These are phyloP conservation scores for Drosophila phalerata DNA, from an alignment of 2,888 invertebrate species.

Conservation along the genomic window DNA sequence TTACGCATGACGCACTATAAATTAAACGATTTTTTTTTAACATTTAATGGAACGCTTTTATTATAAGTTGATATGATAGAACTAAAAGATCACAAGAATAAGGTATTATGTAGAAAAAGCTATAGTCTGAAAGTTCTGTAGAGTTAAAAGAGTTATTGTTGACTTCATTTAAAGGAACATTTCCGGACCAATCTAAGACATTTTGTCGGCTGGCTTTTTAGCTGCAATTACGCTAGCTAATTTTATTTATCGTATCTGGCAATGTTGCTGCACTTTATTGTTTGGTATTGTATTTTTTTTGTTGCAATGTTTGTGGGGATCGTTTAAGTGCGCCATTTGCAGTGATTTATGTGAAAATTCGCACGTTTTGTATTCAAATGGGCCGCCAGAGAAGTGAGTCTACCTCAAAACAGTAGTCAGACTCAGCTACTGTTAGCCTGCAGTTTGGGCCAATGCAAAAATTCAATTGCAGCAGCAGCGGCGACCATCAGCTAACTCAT, in stretches of 20 bases:
- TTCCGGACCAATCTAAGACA: not conserved
- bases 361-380: slow-evolving; percentile 72
- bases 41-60: not conserved
- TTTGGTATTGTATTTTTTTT: slow-evolving; percentile 3
- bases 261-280: slow-evolving; percentile 52
- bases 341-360: slow-evolving; percentile 77
- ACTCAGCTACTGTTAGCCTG: slow-evolving; percentile 9
- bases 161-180: not conserved
- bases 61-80: not conserved
- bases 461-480: slow-evolving; percentile 32
- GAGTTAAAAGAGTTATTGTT: not conserved
- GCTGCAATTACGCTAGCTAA: slow-evolving; percentile 71
- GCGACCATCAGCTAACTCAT: slow-evolving; percentile 62
- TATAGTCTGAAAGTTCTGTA: not conserved
- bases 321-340: slow-evolving; percentile 73
- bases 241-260: slow-evolving; percentile 71
- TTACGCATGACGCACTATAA: not conserved
- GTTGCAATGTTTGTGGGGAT: slow-evolving; percentile 37
- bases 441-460: slow-evolving; percentile 24
- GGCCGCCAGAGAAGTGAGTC: slow-evolving; percentile 27
- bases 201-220: not conserved
- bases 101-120: no score
- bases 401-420: slow-evolving; percentile 21
- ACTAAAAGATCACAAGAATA: not conserved
- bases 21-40: not conserved